Conservation (phyloP, 2,888 invertebrate species). For the Prenolepis imparis region DNA sequence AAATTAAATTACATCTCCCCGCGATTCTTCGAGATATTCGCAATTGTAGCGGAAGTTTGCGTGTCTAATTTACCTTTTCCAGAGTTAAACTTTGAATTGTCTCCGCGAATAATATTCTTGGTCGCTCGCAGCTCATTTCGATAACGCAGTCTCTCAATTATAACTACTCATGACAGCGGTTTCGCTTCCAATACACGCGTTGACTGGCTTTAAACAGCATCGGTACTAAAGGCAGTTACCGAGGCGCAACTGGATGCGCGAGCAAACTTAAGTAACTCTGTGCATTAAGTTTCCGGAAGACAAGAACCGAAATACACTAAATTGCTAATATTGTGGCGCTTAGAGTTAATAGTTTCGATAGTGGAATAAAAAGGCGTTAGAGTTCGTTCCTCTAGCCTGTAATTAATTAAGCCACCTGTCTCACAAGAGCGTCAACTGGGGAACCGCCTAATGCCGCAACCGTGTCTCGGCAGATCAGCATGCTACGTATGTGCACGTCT, state of each 20-base stretch:
- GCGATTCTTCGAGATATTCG: constrained; percentile 27
- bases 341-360: background rate
- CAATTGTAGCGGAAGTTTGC: constrained; percentile 5
- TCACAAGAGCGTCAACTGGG: constrained; percentile 13
- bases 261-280: constrained; percentile 67
- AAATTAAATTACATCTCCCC: constrained; percentile 24
- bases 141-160: constrained; percentile 59
- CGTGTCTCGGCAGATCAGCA: constrained; percentile 40
- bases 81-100: constrained; percentile 21
- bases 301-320: constrained; percentile 66
- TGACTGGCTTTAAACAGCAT: constrained; percentile 55
- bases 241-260: constrained; percentile 53
- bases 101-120: constrained; percentile 34
- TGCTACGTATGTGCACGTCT: constrained; percentile 22
- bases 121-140: constrained; percentile 33
- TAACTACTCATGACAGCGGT: constrained; percentile 64
- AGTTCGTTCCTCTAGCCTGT: background rate
- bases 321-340: constrained; percentile 56
- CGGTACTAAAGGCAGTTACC: constrained; percentile 55
- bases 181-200: constrained; percentile 61
- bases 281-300: constrained; percentile 68
- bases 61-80: constrained; percentile 14
- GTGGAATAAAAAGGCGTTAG: background rate
- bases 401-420: constrained; percentile 48
- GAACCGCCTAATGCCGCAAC: constrained; percentile 30